Base-by-base conservation (phyloP, 2,113 vertebrate species). In the Dipodomys spectabilis region DNA sequence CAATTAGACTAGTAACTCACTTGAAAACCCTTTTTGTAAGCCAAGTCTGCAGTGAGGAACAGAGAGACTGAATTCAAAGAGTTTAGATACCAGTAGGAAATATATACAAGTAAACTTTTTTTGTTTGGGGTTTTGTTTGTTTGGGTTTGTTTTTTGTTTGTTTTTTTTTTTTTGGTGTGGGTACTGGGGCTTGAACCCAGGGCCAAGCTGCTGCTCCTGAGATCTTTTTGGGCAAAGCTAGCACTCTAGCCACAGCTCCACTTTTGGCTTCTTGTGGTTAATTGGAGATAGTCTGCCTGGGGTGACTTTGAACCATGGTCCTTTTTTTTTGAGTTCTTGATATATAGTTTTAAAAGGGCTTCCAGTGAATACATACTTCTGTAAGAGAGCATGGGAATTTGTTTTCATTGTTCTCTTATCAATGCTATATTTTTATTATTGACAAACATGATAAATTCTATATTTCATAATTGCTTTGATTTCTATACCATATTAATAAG, bases 401-500 rank as follows among this genome's bases (percentile, higher is more conserved):
- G 7, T 92, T 67, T 89, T 86, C 35, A 32, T 60, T 53, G 8
- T 5, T 7, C 39, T 86, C 27, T 89, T 93, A 11, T 82, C 27
- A 84, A 57, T 7, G n/a, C 27, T 68, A 62, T n/a, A n/a, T 68
- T 88, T 94, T 69, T 39, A 73, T 73, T 75, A 71, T 83, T n/a
- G 64, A 72, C 64, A 83, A 86, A 86, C 64, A 57, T 53, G 73
- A 1, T 65, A 78, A 93, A 9, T 60, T 30, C 71, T 74, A 72
- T 53, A 74, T 39, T n/a, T 94, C 28, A 44, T 62, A 62, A 28
- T 64, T 88, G 15, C 82, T 86, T 93, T 87, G 22, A 89, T 94
- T 94, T 92, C 28, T 18, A 0, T 65, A 35, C 72, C 30, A 80
- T 92, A 88, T 72, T 39, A 16, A 18, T 77, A 77, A 91, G 22